Evolutionary conservation across 2,888 invertebrate genomes (phyloP), one percentile per base, ranked within the genome.

Genomic region (Acrobasis suavella): DNA sequence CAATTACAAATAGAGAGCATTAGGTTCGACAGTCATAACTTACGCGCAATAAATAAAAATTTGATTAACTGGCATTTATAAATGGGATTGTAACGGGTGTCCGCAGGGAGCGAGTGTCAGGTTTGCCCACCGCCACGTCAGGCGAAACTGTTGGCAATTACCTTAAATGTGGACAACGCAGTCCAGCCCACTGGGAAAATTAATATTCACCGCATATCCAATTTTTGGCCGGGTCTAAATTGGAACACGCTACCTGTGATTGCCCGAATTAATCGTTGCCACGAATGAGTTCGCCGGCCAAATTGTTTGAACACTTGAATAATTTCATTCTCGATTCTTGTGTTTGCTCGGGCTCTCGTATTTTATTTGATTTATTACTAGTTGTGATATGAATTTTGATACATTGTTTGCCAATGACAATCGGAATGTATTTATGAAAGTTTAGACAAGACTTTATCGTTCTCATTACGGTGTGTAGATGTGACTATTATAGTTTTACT

Each of bases 141-240:
- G 89, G 88, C 77, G 83, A 85, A 91, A 91, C 88, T 86, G 89
- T 81, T 86, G 81, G 86, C 89, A 91, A 92, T 92, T 91, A 92
- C 87, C 89, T 89, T 90, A 89, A 92, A 92, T 89, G 89, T 91
- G 89, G 90, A 89, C 91, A 91, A 88, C 89, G 83, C 86, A 85
- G 82, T 84, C 78, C 79, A 82, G 71, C 87, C 90, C 87, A 72
- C 73, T 68, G 89, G 91, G 92, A 88, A 84, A 86, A 89, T 89
- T 87, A 89, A 87, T 89, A 91, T 91, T 91, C 86, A 85, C 82
- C 83, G 86, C 87, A 86, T 86, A 85, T 83, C 84, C 85, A 87
- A 86, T 90, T 89, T 91, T 88, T 89, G 83, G 81, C 74, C 74
- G 72, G 71, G 70, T 81, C 85, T 83, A 87, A 87, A 88, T 89